Conservation (phyloP, 2,113 vertebrate genomes). For the Clarias magur region DNA sequence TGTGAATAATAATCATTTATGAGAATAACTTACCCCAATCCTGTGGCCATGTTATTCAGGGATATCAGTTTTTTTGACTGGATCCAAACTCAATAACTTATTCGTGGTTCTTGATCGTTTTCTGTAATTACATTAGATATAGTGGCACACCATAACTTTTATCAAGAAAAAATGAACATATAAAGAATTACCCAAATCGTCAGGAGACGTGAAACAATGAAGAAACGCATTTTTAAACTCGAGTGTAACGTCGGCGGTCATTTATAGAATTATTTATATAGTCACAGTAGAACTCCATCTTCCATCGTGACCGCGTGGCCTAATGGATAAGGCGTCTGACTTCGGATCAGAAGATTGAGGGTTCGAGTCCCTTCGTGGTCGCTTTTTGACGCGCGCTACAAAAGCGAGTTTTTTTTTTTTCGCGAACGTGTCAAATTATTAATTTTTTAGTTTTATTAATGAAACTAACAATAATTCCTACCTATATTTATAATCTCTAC, state of each 20-base stretch:
- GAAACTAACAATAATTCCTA: too few relatives aligned
- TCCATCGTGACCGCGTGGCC: constrained; percentile 71
- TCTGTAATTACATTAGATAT: background rate
- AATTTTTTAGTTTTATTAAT: too few relatives aligned
- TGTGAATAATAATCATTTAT: background rate
- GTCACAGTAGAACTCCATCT: accelerated
- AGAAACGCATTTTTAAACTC: background rate
- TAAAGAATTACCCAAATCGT: too few relatives aligned
- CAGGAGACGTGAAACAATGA: too few relatives aligned
- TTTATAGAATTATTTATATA: background rate
- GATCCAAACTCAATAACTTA: background rate
- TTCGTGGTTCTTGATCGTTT: background rate
- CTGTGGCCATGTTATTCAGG: background rate
- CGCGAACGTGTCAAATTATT: too few relatives aligned
- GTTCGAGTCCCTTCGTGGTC: constrained; percentile 82
- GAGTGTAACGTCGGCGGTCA: too few relatives aligned
- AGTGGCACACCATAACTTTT: background rate
- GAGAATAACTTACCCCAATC: background rate
- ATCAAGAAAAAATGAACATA: too few relatives aligned
- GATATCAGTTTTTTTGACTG: background rate
- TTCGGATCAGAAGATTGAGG: constrained; percentile 83
- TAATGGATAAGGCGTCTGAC: constrained; percentile 83
- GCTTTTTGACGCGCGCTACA: constrained; percentile 2
- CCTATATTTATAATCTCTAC: too few relatives aligned
- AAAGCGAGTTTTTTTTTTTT: too few relatives aligned